These are phyloP conservation scores for Micrasema longulum DNA, from an alignment of 1,140 invertebrate species.

Conservation along the genomic window DNA sequence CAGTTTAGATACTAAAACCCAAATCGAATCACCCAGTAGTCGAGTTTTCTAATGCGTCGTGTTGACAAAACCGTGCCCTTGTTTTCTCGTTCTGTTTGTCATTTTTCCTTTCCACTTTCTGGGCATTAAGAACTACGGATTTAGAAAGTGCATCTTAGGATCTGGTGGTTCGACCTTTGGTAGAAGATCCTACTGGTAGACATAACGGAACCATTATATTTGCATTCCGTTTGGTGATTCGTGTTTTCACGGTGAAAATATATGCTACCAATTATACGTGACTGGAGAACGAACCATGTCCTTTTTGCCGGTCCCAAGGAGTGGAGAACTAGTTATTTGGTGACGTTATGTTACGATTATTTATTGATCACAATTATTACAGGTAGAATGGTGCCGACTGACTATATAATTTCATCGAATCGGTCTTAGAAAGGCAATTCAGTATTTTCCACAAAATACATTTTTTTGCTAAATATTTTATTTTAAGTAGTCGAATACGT, in stretches of 20 bases:
- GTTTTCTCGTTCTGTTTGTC: constrained; percentile 27
- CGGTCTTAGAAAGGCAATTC: no score
- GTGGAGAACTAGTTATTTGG: no score
- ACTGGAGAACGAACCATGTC: background rate
- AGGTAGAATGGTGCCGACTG: no score
- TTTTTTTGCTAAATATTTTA: no score
- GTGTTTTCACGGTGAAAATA: constrained; percentile 13
- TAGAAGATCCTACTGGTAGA: constrained; percentile 2
- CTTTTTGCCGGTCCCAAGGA: background rate
- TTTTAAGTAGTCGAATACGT: no score
- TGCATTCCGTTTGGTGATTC: constrained; percentile 5
- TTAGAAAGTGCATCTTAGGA: constrained; percentile 26
- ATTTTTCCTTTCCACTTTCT: constrained; percentile 23
- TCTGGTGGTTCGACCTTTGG: background rate
- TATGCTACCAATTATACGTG: background rate
- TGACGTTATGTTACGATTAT: no score
- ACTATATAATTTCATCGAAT: no score
- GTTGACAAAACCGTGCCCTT: background rate
- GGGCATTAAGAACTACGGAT: constrained; percentile 1
- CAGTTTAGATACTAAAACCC: no score
- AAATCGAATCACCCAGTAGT: no score
- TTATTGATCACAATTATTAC: no score
- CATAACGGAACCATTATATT: constrained; percentile 22
- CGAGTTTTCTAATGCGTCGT: no score
- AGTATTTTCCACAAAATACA: no score